These are phyloP conservation scores for Trissonchulus sp. DNA, from an alignment of 2,888 invertebrate species.

Conservation along the genomic window DNA sequence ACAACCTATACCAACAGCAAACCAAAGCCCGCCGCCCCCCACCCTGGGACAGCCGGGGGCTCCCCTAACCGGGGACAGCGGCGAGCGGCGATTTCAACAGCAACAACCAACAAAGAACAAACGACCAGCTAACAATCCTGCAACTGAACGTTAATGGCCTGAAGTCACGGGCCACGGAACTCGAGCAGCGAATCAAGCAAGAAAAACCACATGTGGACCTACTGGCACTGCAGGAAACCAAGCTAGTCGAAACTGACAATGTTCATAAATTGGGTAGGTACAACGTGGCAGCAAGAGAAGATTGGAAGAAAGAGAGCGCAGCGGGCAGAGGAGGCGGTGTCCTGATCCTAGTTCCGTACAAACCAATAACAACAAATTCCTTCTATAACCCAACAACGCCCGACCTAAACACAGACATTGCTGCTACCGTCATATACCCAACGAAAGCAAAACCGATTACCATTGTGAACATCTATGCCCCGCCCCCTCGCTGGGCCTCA, in stretches of 20 bases:
- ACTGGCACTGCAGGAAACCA: constrained; percentile 13
- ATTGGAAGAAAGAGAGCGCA: background rate
- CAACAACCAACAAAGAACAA: too few relatives aligned
- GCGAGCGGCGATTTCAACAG: too few relatives aligned
- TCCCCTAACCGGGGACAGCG: too few relatives aligned
- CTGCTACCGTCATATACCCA: background rate
- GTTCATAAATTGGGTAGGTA: constrained; percentile 1
- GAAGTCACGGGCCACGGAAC: background rate
- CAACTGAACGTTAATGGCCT: constrained; percentile 5
- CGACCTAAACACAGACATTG: background rate
- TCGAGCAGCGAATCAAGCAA: background rate
- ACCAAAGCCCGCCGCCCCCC: too few relatives aligned
- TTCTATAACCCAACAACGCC: background rate
- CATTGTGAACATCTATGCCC: background rate
- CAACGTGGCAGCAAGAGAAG: background rate
- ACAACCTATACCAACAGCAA: too few relatives aligned
- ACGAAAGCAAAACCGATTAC: background rate
- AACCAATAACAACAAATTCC: background rate
- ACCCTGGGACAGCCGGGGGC: too few relatives aligned
- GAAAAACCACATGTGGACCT: constrained; percentile 3
- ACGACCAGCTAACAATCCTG: background rate
- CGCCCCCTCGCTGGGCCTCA: background rate
- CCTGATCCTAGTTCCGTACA: constrained; percentile 6
- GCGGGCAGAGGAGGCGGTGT: background rate
- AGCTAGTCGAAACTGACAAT: too few relatives aligned